phyloP scores from a whole-genome alignment of 2,797 vertebrate genomes.

The Thalassophryne amazonica region DNA sequence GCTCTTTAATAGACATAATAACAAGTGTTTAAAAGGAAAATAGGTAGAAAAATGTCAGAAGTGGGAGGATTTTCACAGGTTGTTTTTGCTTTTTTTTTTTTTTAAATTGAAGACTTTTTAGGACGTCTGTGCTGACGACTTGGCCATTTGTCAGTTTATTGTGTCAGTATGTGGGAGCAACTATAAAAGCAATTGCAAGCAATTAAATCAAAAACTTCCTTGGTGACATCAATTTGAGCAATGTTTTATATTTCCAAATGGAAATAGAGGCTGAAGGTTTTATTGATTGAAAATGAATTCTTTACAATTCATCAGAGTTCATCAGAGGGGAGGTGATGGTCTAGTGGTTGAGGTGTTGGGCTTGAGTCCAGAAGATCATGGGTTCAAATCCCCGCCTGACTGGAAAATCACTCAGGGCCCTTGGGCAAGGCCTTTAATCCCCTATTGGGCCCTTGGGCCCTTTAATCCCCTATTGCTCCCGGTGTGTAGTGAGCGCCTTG shows the following conservation, averaged over 20 bases:
- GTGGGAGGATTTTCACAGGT: too few species aligned
- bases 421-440: too few species aligned
- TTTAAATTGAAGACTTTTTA: conserved; percentile 54
- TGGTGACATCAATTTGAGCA: conserved; percentile 4
- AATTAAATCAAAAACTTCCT: conserved; percentile 25
- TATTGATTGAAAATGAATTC: conserved; percentile 2
- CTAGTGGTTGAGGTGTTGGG: too few species aligned
- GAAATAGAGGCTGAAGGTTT: conserved; percentile 5
- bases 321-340: not conserved
- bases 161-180: not conserved
- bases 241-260: not conserved
- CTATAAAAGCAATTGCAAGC: conserved; percentile 25
- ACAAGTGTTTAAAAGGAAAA: too few species aligned
- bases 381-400: too few species aligned
- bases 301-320: not conserved
- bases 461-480: too few species aligned
- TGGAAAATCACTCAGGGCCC: too few species aligned
- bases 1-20: too few species aligned
- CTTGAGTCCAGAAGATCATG: too few species aligned
- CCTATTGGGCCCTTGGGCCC: too few species aligned
- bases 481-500: too few species aligned
- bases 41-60: not conserved
- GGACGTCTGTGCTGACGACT: conserved; percentile 22
- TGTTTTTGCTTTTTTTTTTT: too few species aligned
- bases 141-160: conserved; percentile 34